These are phyloP conservation scores for Orbicella faveolata DNA, from an alignment of 64 coral and sea anemone genomes.

Conservation along the genomic window DNA sequence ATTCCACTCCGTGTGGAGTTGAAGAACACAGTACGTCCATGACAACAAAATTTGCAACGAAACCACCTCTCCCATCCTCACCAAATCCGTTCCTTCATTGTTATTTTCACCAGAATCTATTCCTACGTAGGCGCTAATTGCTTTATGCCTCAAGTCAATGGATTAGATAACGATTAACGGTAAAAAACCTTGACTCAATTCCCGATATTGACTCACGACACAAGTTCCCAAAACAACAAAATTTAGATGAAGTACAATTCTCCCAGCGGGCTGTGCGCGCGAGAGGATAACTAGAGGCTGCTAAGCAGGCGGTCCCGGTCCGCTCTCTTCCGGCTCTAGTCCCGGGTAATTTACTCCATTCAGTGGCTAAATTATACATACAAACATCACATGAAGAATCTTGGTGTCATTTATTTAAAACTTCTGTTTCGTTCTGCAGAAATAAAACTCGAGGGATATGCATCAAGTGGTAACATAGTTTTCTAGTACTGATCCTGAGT, in stretches of 20 bases:
- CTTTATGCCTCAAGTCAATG: not conserved
- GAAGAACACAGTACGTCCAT: slow-evolving; percentile 37
- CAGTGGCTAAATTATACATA: too few species aligned
- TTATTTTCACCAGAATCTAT: not conserved
- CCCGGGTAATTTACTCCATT: too few species aligned
- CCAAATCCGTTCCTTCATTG: slow-evolving; percentile 17
- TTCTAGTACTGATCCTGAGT: too few species aligned
- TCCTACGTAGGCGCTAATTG: not conserved
- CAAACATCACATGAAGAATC: too few species aligned
- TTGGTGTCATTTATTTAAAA: too few species aligned
- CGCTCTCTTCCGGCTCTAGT: not conserved
- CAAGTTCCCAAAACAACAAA: slow-evolving; percentile 43
- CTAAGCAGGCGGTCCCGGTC: not conserved
- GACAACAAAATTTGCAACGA: slow-evolving; percentile 21
- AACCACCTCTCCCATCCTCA: not conserved
- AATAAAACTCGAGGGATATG: too few species aligned
- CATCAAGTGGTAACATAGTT: too few species aligned
- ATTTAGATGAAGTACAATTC: slow-evolving; percentile 29
- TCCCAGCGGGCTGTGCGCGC: slow-evolving; percentile 18
- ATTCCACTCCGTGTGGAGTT: slow-evolving; percentile 42
- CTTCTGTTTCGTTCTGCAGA: too few species aligned
- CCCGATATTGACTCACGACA: slow-evolving; percentile 23
- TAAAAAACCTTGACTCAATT: slow-evolving; percentile 25
- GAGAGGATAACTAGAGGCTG: not conserved
- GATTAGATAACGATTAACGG: not conserved